Base-by-base conservation (phyloP, 2,888 invertebrate genomes). In the Agonum fuliginosum region DNA sequence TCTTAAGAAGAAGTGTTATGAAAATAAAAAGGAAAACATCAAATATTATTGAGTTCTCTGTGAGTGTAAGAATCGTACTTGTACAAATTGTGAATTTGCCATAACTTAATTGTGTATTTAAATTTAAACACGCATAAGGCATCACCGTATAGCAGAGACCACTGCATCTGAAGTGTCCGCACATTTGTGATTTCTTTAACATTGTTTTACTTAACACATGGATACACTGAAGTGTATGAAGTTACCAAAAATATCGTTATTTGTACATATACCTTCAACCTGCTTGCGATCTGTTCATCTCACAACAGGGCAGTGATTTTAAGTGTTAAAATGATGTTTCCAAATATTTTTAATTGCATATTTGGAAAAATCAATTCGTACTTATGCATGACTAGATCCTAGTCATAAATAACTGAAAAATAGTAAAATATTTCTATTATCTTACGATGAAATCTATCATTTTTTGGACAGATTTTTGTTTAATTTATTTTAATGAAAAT, bases 221-320 rank as follows among this genome's bases (percentile, higher is more conserved):
- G 30, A 62, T 62, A 62, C 58, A 62, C 58, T 62, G 30, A 14
- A 83, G 85, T 87, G 86, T 85, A 84, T 84, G 84, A 85, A 86
- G 87, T 87, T 87, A 87, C 87, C 87, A 87, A 87, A 86, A 86
- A 86, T 86, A 85, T 86, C 85, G 43, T 74, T 74, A 74, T 74
- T 74, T 74, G 74, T 74, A 74, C 62, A 74, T 74, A 72, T 70
- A 41, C 67, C 58, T 62, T 62, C 27, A 62, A 62, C 19, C 27
- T 62, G 58, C 58, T 62, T 62, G 27, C 30, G 12, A 62, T 30
- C 58, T 62, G 12, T 54, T 30, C 22, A 2, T n/a, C 27, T 24
- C 54, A 54, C 54, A 30, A 62, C 27, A 62, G 58, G 30, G 30
- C 58, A 62, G 58, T 62, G 27, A 62, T 27, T 62, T 62, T 5